Conservation (phyloP, 2,113 vertebrate species). For the Amazona vittata region DNA sequence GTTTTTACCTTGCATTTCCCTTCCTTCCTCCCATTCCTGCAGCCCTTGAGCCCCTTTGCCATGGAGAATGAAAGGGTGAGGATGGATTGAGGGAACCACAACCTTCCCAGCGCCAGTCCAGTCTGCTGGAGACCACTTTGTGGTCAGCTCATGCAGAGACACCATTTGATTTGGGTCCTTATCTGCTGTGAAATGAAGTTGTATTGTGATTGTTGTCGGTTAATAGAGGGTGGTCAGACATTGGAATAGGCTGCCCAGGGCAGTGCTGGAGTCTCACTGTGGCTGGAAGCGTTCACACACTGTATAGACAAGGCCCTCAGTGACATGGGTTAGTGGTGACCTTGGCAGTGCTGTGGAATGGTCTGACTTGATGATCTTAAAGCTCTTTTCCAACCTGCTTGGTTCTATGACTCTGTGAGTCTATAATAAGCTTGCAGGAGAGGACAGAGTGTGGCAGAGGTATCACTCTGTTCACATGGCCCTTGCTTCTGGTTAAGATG, state of each 20-base stretch:
- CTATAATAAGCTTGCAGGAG: not conserved
- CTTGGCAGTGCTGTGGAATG: not conserved
- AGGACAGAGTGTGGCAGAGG: accelerated
- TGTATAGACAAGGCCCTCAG: not conserved
- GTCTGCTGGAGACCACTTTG: accelerated
- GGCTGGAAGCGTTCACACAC: not conserved
- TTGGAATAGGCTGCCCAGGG: not conserved
- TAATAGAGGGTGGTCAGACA: not conserved
- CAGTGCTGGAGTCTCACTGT: not conserved
- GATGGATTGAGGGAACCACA: not conserved
- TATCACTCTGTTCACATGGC: accelerated
- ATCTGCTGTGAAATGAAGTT: not conserved
- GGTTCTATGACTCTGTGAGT: not conserved
- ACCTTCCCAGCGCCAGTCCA: not conserved
- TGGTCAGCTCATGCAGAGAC: not conserved
- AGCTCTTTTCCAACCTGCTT: not conserved
- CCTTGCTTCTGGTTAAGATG: accelerated
- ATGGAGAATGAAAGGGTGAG: not conserved
- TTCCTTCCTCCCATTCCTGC: not conserved
- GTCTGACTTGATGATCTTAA: not conserved
- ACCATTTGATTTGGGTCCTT: not conserved
- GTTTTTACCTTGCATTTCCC: accelerated
- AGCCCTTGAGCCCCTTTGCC: not conserved
- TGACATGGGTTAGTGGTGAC: not conserved
- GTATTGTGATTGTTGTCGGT: not conserved